Percentiles rank a stretch among this genome's conserved stretches.
phyloP scores from a whole-genome alignment of 2,113 vertebrate species.

The Gadus macrocephalus region DNA sequence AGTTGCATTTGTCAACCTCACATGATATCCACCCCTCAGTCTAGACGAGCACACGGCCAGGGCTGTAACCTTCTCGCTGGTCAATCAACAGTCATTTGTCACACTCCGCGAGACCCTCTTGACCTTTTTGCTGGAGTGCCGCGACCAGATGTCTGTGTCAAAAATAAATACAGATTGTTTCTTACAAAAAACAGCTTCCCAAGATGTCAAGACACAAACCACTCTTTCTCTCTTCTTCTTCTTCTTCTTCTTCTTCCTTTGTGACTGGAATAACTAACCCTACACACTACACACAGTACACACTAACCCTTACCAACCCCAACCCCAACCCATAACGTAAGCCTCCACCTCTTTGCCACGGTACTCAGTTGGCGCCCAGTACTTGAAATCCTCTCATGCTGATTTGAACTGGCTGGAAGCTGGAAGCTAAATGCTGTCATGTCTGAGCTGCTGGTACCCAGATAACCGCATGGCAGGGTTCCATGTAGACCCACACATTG shows the following conservation, averaged over 20 bases:
- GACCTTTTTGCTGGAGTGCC: constrained; percentile 25
- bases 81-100: background rate
- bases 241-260: too few relatives aligned
- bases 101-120: background rate
- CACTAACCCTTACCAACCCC: too few relatives aligned
- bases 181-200: constrained; percentile 14
- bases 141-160: constrained; percentile 12
- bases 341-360: too few relatives aligned
- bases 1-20: too few relatives aligned
- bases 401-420: constrained; percentile 16
- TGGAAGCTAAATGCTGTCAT: constrained; percentile 40
- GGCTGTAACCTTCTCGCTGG: too few relatives aligned
- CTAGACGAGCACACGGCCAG: too few relatives aligned
- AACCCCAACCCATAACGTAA: too few relatives aligned
- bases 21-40: too few relatives aligned
- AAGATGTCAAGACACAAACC: constrained; percentile 27
- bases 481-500: constrained; percentile 35
- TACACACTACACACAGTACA: too few relatives aligned
- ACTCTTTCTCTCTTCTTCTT: constrained; percentile 5
- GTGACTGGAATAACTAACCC: background rate
- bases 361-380: constrained; percentile 4
- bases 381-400: constrained; percentile 19
- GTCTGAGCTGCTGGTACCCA: constrained; percentile 22
- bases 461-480: constrained; percentile 8
- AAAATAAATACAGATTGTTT: constrained; percentile 10